phyloP scores from a whole-genome alignment of 2,797 vertebrate species.

The Liparis tanakae region DNA sequence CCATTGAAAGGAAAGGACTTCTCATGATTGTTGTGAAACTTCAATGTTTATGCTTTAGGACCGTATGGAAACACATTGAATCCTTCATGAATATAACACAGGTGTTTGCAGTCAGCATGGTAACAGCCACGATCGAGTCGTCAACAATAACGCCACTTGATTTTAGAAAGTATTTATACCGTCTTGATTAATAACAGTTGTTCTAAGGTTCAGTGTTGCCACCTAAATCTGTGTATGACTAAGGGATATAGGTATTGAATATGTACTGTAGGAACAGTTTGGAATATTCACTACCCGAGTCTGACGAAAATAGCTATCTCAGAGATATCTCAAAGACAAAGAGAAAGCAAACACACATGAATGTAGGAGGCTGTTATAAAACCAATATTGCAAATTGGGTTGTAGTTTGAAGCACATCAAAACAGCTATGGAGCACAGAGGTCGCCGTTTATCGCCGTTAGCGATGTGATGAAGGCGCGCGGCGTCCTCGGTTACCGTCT shows the following conservation, averaged over 20 bases:
- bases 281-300: slow-evolving; percentile 50
- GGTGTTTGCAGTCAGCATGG: background rate
- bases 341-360: slow-evolving; percentile 41
- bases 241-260: slow-evolving; percentile 32
- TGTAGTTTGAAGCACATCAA: slow-evolving; percentile 60
- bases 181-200: background rate
- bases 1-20: background rate
- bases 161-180: background rate
- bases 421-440: slow-evolving; percentile 54
- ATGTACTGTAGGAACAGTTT: slow-evolving; percentile 43
- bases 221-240: slow-evolving; percentile 45
- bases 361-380: slow-evolving; percentile 60
- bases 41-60: background rate
- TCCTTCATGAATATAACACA: background rate
- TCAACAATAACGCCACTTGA: background rate
- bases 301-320: slow-evolving; percentile 27
- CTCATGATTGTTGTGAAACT: background rate
- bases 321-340: slow-evolving; percentile 51
- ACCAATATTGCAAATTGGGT: slow-evolving; percentile 41
- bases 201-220: background rate
- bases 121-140: background rate
- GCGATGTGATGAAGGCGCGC: slow-evolving; percentile 41
- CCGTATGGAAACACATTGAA: slow-evolving; percentile 1
- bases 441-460: slow-evolving; percentile 52
- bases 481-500: slow-evolving; percentile 39